Percentiles rank a stretch among this genome's conserved stretches.
Conservation (phyloP, 1,140 invertebrate genomes). For the Ectropis grisescens region DNA sequence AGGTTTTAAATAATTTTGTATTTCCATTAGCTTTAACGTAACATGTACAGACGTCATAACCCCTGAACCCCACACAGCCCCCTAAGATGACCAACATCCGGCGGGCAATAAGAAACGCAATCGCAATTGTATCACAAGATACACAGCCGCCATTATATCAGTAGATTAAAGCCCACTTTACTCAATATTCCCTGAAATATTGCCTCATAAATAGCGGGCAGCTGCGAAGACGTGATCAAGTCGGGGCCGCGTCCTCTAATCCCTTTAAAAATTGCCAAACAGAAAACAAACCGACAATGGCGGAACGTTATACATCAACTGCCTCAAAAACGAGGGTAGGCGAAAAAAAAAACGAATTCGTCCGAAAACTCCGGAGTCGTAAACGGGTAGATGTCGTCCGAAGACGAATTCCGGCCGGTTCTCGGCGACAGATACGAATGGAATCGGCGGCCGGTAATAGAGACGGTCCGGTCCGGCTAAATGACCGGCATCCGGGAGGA, state of each 20-base stretch:
- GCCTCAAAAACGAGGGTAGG: constrained; percentile 32
- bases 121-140: constrained; percentile 39
- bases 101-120: constrained; percentile 44
- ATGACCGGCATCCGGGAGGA: constrained; percentile 64
- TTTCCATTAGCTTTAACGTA: no score
- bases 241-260: constrained; percentile 33
- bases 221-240: constrained; percentile 52
- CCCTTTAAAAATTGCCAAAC: constrained; percentile 66
- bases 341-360: constrained; percentile 19
- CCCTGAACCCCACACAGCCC: no score
- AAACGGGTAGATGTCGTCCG: constrained; percentile 34
- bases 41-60: no score
- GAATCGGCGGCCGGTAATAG: constrained; percentile 55
- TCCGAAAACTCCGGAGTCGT: constrained; percentile 22
- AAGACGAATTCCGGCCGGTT: constrained; percentile 41
- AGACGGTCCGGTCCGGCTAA: constrained; percentile 52
- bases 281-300: constrained; percentile 59
- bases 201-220: constrained; percentile 58
- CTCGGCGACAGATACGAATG: constrained; percentile 59
- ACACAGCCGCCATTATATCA: constrained; percentile 53
- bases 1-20: no score
- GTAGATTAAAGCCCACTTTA: constrained; percentile 66
- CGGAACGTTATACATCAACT: constrained; percentile 40
- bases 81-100: no score
- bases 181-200: constrained; percentile 67